Base-by-base conservation (phyloP, 2,888 invertebrate species). In the Eudasyphora cyanicolor region DNA sequence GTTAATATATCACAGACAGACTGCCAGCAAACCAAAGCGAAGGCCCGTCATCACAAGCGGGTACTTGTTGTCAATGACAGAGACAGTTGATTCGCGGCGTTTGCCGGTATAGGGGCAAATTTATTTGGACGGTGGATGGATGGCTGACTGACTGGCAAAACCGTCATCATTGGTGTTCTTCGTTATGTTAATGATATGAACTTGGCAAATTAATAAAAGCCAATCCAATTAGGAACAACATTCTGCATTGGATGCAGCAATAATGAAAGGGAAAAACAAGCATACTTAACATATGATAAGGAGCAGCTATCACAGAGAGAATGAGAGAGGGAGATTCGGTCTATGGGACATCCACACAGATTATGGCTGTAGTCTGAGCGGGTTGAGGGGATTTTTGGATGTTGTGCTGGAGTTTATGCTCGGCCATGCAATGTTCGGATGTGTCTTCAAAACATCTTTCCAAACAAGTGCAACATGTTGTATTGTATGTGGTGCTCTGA, bases 381-480 rank as follows among this genome's bases (percentile, higher is more conserved):
- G 24, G 24, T 19, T 17, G n/a, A 21, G n/a, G 4, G 29, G 60
- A 6, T 29, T 14, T 49, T 38, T 49, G 49, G 49, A n/a, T n/a
- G n/a, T n/a, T n/a, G n/a, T n/a, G n/a, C n/a, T n/a, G n/a, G 51
- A 17, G 51, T 21, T 7, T 6, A 8, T 4, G 17, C 24, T 54
- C 54, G 7, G 10, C 1, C 35, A 29, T 14, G n/a, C 24, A 42
- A 77, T 73, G 76, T 67, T 14, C 19, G 5, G 49, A 49, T 42
- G 35, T 29, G n/a, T 54, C 21, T 60, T 49, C 49, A 1, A 45
- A 60, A 76, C n/a, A n/a, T n/a, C n/a, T 79, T 76, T 75, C 76
- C 79, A 79, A 73, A 75, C 76, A 79, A 79, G 71, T 75, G 83
- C 76, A 77, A 76, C 76, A 83, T 80, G 77, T 80, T 79, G 82